These are phyloP conservation scores for Microchrysa polita DNA, from an alignment of 2,888 invertebrate genomes.

Conservation along the genomic window DNA sequence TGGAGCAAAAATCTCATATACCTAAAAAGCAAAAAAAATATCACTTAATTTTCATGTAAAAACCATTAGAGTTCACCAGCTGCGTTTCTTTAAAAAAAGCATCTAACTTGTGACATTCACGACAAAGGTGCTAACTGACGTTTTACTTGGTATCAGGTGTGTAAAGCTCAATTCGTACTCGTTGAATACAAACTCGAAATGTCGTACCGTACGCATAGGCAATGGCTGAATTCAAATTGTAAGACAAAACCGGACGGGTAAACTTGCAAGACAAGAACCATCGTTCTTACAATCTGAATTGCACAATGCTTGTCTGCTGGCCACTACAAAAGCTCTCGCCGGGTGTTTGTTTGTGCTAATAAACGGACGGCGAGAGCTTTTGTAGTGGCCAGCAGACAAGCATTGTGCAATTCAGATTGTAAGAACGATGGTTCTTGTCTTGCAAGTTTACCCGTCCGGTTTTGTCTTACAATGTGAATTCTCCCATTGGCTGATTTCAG, in stretches of 20 bases:
- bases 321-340: no score
- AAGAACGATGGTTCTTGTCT: no score
- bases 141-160: background rate
- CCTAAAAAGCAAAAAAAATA: no score
- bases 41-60: slow-evolving; percentile 31
- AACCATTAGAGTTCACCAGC: slow-evolving; percentile 27
- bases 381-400: no score
- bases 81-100: background rate
- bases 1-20: background rate
- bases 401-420: no score
- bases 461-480: no score
- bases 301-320: no score
- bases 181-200: background rate
- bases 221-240: no score
- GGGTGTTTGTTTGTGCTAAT: no score
- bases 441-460: no score
- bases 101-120: background rate
- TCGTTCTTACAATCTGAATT: background rate
- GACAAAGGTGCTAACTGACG: slow-evolving; percentile 12
- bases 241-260: background rate
- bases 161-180: background rate
- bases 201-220: background rate
- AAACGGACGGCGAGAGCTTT: no score
- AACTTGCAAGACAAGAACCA: background rate
- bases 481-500: no score